phyloP scores from a whole-genome alignment of 2,797 vertebrate genomes.

The Syngnathus acus region DNA sequence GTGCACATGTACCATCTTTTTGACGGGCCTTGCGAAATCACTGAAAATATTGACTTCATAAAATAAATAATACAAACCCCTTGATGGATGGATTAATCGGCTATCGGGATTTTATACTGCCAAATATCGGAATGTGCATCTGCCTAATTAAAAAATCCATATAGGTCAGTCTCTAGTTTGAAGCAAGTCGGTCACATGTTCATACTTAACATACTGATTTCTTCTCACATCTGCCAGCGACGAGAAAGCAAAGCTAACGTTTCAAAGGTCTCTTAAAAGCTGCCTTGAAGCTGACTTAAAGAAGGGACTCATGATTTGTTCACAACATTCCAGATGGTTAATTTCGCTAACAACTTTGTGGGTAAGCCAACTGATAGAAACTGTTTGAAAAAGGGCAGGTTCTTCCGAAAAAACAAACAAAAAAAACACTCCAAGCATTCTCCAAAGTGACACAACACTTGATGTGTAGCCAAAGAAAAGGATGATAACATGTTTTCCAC shows the following conservation, averaged over 20 bases:
- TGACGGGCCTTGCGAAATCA: no score
- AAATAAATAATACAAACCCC: no score
- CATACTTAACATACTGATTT: not conserved
- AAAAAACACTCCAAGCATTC: not conserved
- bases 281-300: conserved; percentile 6
- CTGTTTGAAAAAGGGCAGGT: not conserved
- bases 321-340: conserved; percentile 4
- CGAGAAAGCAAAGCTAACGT: not conserved
- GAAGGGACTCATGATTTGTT: not conserved
- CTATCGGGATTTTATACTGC: no score
- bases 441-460: not conserved
- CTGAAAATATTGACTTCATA: no score
- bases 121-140: no score
- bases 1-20: no score
- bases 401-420: not conserved
- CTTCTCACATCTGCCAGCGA: not conserved
- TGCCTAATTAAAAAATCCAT: no score
- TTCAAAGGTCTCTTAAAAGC: not conserved
- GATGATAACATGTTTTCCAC: not conserved
- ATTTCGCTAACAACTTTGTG: conserved; percentile 1
- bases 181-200: not conserved
- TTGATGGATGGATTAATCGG: no score
- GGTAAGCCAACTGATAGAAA: not conserved
- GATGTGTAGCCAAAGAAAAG: not conserved
- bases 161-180: not conserved